phyloP scores from a whole-genome alignment of 2,797 vertebrate genomes.

The Alectoris magna region DNA sequence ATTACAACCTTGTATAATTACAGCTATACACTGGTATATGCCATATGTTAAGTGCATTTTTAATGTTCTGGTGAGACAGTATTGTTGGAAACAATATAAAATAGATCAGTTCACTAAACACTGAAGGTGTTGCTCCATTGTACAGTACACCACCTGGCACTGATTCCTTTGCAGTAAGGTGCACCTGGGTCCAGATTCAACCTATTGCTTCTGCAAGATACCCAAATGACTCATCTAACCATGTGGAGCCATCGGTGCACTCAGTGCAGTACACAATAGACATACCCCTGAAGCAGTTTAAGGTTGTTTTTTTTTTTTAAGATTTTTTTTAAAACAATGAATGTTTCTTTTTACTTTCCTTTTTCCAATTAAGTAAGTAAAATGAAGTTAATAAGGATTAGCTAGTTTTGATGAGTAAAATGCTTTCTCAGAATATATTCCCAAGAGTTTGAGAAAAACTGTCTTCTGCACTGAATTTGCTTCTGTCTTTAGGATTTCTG shows the following conservation, averaged over 20 bases:
- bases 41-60: neutral
- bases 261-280: neutral
- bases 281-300: neutral
- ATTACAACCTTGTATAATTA: too few relatives aligned
- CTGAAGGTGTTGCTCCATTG: neutral
- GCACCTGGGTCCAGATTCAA: neutral
- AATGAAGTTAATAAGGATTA: neutral
- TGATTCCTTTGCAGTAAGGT: neutral
- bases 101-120: neutral
- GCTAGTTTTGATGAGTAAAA: neutral
- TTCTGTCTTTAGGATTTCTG: neutral
- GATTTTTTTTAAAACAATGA: neutral
- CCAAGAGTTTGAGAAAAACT: neutral
- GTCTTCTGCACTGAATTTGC: neutral
- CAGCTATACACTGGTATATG: too few relatives aligned
- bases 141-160: neutral
- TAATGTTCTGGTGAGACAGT: neutral
- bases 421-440: neutral
- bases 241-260: neutral
- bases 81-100: neutral
- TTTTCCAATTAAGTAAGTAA: neutral
- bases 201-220: neutral
- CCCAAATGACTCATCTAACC: neutral
- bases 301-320: too few relatives aligned
- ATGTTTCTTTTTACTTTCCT: neutral